These are phyloP conservation scores for Pagrus major DNA, from an alignment of 2,113 vertebrate species.

Conservation along the genomic window DNA sequence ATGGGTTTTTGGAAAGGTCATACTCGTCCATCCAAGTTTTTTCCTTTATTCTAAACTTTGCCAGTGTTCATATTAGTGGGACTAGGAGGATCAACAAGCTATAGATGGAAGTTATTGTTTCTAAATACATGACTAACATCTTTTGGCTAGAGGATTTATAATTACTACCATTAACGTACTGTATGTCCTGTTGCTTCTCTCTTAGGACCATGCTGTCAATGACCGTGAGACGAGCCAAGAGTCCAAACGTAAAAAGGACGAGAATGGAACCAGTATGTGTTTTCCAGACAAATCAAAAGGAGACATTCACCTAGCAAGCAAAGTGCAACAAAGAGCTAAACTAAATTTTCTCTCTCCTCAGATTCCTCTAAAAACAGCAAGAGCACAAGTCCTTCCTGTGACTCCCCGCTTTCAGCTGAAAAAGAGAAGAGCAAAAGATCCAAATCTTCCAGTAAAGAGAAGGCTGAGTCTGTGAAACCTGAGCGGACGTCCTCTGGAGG, in stretches of 20 bases:
- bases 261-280: slow-evolving; percentile 93
- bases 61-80: not conserved
- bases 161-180: not conserved
- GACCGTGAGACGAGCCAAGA: slow-evolving; percentile 90
- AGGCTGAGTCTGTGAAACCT: slow-evolving; percentile 92
- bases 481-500: slow-evolving; percentile 95
- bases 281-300: not conserved
- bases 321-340: not conserved
- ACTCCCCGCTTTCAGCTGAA: slow-evolving; percentile 92
- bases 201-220: slow-evolving; percentile 89
- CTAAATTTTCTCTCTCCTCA: slow-evolving; percentile 61
- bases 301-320: not conserved
- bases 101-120: not conserved
- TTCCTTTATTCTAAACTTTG: not conserved
- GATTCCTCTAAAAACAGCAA: slow-evolving; percentile 94
- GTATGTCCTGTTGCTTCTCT: not conserved
- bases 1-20: not conserved
- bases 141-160: not conserved
- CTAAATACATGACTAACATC: not conserved
- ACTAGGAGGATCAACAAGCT: not conserved
- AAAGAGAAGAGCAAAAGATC: slow-evolving; percentile 95
- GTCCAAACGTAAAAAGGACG: slow-evolving; percentile 93
- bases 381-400: slow-evolving; percentile 94
- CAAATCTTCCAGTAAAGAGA: slow-evolving; percentile 98
- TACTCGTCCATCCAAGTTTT: not conserved